Evolutionary conservation across 2,888 invertebrate species (phyloP).

Genomic region (Nephrotoma appendiculata): DNA sequence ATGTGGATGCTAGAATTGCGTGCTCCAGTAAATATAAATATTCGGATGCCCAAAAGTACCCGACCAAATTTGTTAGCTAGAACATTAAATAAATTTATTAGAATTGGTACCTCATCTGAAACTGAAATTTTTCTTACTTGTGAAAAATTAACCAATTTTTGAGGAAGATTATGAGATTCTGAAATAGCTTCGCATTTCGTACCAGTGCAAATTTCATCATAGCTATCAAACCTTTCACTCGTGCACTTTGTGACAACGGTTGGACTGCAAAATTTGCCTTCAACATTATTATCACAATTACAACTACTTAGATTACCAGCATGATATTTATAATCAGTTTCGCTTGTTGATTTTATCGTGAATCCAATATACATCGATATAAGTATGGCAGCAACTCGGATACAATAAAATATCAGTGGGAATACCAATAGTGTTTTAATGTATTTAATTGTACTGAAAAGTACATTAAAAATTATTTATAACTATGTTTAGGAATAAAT

Average conservation of each 20-base stretch:
- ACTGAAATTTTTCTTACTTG: not conserved
- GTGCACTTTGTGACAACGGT: not conserved
- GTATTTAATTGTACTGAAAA: not conserved
- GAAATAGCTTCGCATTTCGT: not conserved
- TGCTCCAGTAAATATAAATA: not conserved
- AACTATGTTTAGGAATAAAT: not conserved
- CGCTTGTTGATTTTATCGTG: not conserved
- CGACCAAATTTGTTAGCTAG: not conserved
- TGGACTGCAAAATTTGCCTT: not conserved
- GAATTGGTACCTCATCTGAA: not conserved
- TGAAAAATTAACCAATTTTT: not conserved
- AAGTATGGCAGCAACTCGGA: not conserved
- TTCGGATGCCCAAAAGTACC: not conserved
- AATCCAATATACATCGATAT: not conserved
- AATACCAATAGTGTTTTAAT: not conserved
- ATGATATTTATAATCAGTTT: not conserved
- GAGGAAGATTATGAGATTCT: not conserved
- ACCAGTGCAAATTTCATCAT: not conserved
- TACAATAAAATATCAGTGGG: not conserved
- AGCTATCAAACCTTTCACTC: not conserved
- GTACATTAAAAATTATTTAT: not conserved
- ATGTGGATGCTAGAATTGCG: not conserved
- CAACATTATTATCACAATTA: not conserved
- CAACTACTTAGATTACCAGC: not conserved
- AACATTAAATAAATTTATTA: not conserved